Evolutionary conservation across 2,113 vertebrate genomes (phyloP).

Genomic region (Calonectris borealis): DNA sequence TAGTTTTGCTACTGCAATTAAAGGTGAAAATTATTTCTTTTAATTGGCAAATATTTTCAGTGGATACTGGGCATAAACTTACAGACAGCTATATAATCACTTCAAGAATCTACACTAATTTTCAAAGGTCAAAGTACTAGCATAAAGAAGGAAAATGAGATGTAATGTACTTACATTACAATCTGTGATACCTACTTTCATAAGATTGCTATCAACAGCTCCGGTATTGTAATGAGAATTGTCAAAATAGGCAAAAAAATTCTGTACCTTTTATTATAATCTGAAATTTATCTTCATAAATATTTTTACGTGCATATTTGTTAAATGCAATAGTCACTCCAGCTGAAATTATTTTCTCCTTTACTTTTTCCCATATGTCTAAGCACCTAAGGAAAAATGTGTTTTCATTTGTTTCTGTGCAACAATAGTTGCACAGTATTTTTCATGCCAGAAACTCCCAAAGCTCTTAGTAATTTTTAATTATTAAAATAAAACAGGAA

Average conservation of each 20-base stretch:
- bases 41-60: conserved; percentile 9
- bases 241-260: not conserved
- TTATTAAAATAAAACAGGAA: not conserved
- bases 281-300: not conserved
- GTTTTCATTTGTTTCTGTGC: conserved; percentile 4
- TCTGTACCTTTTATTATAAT: not conserved
- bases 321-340: not conserved
- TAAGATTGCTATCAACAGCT: not conserved
- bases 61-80: conserved; percentile 4
- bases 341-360: not conserved
- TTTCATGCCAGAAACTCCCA: not conserved
- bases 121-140: not conserved
- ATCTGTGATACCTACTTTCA: not conserved
- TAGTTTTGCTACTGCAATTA: conserved; percentile 25
- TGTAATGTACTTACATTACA: not conserved
- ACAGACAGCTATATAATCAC: not conserved
- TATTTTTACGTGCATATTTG: not conserved
- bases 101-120: not conserved
- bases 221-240: not conserved
- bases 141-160: not conserved
- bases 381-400: not conserved
- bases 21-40: not conserved
- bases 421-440: not conserved
- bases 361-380: not conserved
- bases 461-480: not conserved